These are phyloP conservation scores for Psittacula echo DNA, from an alignment of 2,797 vertebrate species.

Conservation along the genomic window DNA sequence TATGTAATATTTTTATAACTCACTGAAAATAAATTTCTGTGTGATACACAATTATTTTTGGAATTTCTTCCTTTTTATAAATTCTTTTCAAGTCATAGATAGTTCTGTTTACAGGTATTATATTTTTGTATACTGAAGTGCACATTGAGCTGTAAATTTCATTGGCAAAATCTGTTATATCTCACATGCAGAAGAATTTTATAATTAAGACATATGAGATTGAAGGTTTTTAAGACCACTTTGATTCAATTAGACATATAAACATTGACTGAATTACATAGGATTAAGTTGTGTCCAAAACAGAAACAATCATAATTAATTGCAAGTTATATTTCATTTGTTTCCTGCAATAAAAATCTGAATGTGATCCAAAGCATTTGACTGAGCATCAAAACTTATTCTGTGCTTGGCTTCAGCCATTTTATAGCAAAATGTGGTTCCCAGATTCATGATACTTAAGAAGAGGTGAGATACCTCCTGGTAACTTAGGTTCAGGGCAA, in stretches of 20 bases:
- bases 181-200: not conserved
- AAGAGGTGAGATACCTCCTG: not conserved
- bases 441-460: not conserved
- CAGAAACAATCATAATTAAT: not conserved
- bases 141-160: not conserved
- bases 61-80: not conserved
- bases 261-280: not conserved
- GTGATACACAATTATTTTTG: not conserved
- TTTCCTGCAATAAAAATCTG: not conserved
- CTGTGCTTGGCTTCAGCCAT: not conserved
- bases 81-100: not conserved
- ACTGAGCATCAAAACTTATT: not conserved
- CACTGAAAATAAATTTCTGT: not conserved
- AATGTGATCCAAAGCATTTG: not conserved
- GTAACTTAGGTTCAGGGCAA: not conserved
- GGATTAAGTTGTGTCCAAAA: not conserved
- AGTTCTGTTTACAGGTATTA: not conserved
- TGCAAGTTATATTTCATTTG: not conserved
- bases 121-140: not conserved
- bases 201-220: not conserved
- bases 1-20: not conserved
- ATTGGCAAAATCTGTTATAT: not conserved
- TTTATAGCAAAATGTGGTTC: not conserved
- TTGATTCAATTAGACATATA: not conserved
- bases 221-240: not conserved